Base-by-base conservation (phyloP, 2,113 vertebrate species). In the Dolichallabes microphthalmus region DNA sequence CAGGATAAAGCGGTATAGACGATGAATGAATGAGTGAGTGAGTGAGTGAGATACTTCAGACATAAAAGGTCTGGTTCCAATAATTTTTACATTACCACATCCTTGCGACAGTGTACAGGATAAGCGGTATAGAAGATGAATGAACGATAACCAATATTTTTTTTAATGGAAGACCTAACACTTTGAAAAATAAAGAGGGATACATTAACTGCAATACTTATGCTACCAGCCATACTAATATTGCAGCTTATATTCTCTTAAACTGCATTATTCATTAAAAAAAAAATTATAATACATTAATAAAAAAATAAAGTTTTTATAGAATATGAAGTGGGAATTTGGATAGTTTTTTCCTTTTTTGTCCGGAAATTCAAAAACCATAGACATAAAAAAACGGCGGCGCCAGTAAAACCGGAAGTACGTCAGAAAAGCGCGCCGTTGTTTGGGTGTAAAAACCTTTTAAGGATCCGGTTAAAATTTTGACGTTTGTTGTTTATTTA, bases 361-460 rank as follows among this genome's bases (percentile, higher is more conserved):
- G 11, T 17, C 25, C 3, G 27, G 53, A 77, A 77, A 32, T 17
- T 22, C 27, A 77, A 30, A 32, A 57, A 30, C 76, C 15, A 4
- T 6, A 45, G 45, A 8, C 45, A 8, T 45, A 0, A 45, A 45
- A 45, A 45, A 45, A 45, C 6, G 32, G 32, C 32, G 22, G 27
- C 2, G 53, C 2, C 17, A 22, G 45, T 3, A 57, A 57, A 78
- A 12, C 53, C 55, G 53, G 76, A 58, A 58, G 6, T 22, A 78
- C 76, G 76, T 78, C 76, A 78, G 53, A 58, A 35, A 35, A 35
- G 30, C 19, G 76, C 55, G 76, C 55, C 53, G 17, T n/a, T 58
- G n/a, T 57, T 77, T 74, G 11, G 17, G 32, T 83, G 27, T 50
- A 22, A 35, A 35, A 60, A 6, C 35, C 19, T 22, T 45, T 25